Evolutionary conservation across 2,113 vertebrate genomes (phyloP).

Genomic region (Phaetusa simplex): DNA sequence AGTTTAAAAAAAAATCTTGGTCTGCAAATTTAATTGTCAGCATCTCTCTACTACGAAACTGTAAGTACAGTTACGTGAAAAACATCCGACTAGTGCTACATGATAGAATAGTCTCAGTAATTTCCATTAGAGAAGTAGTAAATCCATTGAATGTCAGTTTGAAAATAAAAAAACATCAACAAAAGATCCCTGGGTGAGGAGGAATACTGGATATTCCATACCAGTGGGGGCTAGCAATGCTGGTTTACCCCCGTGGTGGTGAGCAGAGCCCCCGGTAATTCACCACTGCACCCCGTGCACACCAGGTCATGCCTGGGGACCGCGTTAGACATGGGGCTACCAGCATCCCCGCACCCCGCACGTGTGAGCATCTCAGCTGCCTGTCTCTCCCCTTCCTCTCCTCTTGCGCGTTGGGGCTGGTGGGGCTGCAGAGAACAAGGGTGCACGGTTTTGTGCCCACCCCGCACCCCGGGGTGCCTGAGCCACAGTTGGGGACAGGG

Average conservation of each 20-base stretch:
- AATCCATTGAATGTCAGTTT: background rate
- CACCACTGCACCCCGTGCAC: background rate
- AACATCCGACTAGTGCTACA: fast-evolving
- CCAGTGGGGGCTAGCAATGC: background rate
- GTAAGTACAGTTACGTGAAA: background rate
- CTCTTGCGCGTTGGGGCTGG: background rate
- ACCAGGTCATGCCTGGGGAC: background rate
- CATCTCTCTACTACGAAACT: background rate
- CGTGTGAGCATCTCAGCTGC: background rate
- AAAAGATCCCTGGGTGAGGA: background rate
- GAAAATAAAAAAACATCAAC: background rate
- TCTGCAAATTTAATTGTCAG: background rate
- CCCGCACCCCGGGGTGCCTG: background rate
- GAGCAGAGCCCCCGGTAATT: background rate
- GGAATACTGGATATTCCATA: background rate
- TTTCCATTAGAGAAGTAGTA: background rate
- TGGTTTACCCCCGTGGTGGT: background rate
- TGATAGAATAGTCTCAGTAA: background rate
- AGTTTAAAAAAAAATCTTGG: background rate
- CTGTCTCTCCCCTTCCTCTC: background rate
- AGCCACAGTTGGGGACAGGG: background rate
- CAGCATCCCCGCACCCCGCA: too few species aligned
- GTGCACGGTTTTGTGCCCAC: background rate
- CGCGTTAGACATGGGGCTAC: background rate
- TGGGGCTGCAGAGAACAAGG: background rate